Conservation (phyloP, 1,140 invertebrate genomes). For the Rhopalosiphum maidis region DNA sequence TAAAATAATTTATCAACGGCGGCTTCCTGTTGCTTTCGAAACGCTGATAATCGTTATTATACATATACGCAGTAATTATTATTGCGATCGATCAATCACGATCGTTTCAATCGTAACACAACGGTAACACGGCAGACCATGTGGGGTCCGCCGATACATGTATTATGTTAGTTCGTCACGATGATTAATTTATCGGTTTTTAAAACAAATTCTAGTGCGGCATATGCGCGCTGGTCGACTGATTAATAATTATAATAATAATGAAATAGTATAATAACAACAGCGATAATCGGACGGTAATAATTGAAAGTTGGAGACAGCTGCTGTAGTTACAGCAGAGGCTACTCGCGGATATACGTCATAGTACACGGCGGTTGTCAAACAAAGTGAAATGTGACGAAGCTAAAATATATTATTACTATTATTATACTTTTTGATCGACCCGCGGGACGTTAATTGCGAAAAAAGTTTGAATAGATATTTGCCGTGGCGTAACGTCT, state of each 20-base stretch:
- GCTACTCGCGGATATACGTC: too few relatives aligned
- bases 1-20: background rate
- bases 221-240: background rate
- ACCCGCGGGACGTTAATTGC: background rate
- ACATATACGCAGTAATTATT: background rate
- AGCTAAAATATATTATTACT: background rate
- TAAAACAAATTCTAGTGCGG: background rate
- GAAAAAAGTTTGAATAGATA: background rate
- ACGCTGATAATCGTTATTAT: background rate
- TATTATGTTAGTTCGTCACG: background rate
- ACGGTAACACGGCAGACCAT: background rate
- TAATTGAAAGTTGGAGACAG: background rate
- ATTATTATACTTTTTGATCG: background rate
- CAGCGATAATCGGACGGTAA: background rate
- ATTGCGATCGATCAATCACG: background rate
- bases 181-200: background rate
- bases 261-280: background rate
- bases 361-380: background rate
- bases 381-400: background rate
- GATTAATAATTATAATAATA: background rate
- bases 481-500: background rate
- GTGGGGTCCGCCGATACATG: background rate
- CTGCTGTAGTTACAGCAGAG: background rate
- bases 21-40: slow-evolving; percentile 1
- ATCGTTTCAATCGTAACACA: background rate